Evolutionary conservation across 2,113 vertebrate species (phyloP), one percentile per base, ranked within the genome.

Genomic region (Chaetops frenatus): DNA sequence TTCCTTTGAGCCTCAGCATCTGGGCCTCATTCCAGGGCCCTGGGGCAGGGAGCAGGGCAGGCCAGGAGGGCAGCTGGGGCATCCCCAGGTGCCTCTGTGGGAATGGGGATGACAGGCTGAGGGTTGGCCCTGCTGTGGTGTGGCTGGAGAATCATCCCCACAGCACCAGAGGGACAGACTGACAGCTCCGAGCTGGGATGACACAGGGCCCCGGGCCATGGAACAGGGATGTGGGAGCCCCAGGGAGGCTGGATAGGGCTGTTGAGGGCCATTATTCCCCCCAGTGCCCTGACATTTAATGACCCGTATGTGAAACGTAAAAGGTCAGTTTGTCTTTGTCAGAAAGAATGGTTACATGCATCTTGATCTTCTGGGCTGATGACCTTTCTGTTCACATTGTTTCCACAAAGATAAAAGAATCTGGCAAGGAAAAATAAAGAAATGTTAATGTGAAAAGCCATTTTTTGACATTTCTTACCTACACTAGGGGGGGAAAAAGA

Each of bases 321-420:
- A 84, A 92, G 45, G 84, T 92, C 84, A 86, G n/a, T 90, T 89
- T 82, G 77, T 67, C 86, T 71, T 89, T 87, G 50, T 80, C 57
- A 88, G 42, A 62, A 95, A 62, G 74, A 82, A 74, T 74, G 61
- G 69, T 35, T 94, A 66, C 42, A 38, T 86, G 60, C 38, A 64
- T 73, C 67, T 81, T 94, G 80, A 78, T 92, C 64, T 93, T 70
- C 80, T 74, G 74, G 60, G 51, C 60, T 91, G 83, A 88, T 91
- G 69, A 95, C 88, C 91, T 92, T 96, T 95, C 54, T 73, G 89
- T 94, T 78, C 35, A 60, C 72, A 44, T 93, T 78, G 44, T 92
- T 88, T 94, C 48, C 48, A 38, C 35, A 81, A 86, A 64, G 54
- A 51, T 78, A 73, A 92, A 92, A 93, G 33, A 80, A 93, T 74